Evolutionary conservation across 2,888 invertebrate genomes (phyloP), one percentile per base, ranked within the genome.

Genomic region (Tetranychus truncatus): DNA sequence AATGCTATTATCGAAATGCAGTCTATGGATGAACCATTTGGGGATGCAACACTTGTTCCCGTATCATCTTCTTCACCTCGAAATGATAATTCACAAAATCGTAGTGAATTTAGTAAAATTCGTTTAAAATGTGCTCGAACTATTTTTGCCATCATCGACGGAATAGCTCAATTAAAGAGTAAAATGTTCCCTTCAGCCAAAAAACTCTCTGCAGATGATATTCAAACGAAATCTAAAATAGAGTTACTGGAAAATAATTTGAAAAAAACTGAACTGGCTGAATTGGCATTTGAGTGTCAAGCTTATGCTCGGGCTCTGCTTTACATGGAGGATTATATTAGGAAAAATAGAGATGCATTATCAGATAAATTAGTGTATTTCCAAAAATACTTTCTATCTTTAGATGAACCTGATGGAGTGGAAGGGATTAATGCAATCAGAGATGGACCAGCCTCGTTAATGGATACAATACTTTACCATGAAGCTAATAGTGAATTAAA

Each of bases 351-450:
- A 24, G 34, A 20, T 11, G 24, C 9, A 21, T 45, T 66, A 44
- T 55, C 66, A 55, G 6, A 65, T 8, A 45, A 71, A 18, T 44
- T 74, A 18, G 55, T 24, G 45, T 69, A 34, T n/a, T 72, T 77
- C 5, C 80, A 87, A 85, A 89, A 91, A 84, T 88, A 95, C 79
- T 95, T 95, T 82, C 90, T 91, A 0, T 86, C 90, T 77, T 82
- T 96, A 77, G 90, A 92, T 82, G 95, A 96, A 82, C 88, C 92
- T 0, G 95, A 96, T 82, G 91, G 92, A 11, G 90, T 95, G 0
- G 88, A 90, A 78, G 95, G 90, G 82, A 84, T 87, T 74, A 82
- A 83, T n/a, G 89, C 89, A 18, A 86, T 91, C 78, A 88, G 91
- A 80, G 86, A 88, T 75, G 87, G 87, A 0, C 88, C 89, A 79